Base-by-base conservation (phyloP, 64 coral and sea anemone species). In the Actinia tenebrosa region DNA sequence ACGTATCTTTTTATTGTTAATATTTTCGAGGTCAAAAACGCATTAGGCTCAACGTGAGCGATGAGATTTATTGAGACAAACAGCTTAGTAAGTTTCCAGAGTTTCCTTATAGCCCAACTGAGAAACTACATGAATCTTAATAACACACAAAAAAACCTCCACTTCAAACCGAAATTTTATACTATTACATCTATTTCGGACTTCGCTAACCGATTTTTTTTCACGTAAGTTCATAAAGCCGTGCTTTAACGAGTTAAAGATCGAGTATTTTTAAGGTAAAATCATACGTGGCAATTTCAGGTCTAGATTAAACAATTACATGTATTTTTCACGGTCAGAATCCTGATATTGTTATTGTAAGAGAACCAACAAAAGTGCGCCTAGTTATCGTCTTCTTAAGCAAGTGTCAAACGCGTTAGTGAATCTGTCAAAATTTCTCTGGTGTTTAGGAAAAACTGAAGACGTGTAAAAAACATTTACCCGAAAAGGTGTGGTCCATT, bases 341-440 rank as follows among this genome's bases (percentile, higher is more conserved):
- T 1, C 13, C 8, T 45, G 45, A 10, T 45, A 16, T 42, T 81
- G 79, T 52, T 81, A 23, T 81, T 8, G 43, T 81, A 53, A 18
- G 46, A 53, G 44, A 50, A 81, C 43, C 79, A 45, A 81, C 79
- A 16, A 79, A 1, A 4, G 45, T 81, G 4, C 0, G 79, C 50
- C 43, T 22, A 81, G 50, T 50, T 81, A 19, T 50, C 6, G 3
- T 50, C 43, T 52, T 80, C 16, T 16, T 81, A 15, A 19, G 37
- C 44, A 50, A 81, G 45, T 30, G 69, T 25, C 25, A 81, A 81
- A 81, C 79, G 79, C 79, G 50, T 53, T 10, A 52, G 17, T 81
- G 79, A 81, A 53, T 81, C 79, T 81, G 79, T 81, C 79, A 81
- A 53, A 81, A 81, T 20, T 25, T 2, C 7, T 50, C 46, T 81